Percentiles rank a stretch among this genome's conserved stretches.
These are phyloP conservation scores for Myiothlypis coronata DNA, from an alignment of 2,797 vertebrate species.

Conservation along the genomic window DNA sequence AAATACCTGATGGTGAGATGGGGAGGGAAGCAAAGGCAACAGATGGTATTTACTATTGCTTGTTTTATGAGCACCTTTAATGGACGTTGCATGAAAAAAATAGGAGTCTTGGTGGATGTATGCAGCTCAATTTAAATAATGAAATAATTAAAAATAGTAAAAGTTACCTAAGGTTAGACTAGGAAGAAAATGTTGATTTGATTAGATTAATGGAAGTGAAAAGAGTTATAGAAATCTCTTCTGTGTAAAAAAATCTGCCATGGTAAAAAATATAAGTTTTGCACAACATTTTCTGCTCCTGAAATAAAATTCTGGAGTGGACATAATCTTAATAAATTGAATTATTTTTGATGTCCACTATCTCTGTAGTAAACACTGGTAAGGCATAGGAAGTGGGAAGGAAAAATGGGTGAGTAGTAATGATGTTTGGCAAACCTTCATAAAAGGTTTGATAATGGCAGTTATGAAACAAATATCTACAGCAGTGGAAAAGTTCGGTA, in stretches of 20 bases:
- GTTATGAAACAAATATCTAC: not conserved
- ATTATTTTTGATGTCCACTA: not conserved
- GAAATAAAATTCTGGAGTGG: not conserved
- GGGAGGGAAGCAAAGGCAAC: not conserved
- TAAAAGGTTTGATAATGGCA: not conserved
- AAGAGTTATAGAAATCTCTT: not conserved
- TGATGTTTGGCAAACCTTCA: not conserved
- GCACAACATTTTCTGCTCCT: not conserved
- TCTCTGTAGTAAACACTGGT: not conserved
- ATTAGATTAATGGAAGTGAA: not conserved
- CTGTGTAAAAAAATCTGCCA: not conserved
- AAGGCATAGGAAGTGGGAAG: not conserved
- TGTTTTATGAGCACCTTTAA: not conserved
- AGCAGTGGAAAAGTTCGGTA: not conserved
- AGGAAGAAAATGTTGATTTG: not conserved
- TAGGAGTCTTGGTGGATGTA: not conserved
- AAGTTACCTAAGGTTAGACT: not conserved
- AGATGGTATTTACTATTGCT: not conserved
- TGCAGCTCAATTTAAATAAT: not conserved
- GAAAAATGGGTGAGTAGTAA: not conserved
- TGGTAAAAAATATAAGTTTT: not conserved
- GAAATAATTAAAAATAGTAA: not conserved
- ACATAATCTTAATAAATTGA: not conserved
- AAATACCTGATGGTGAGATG: not conserved
- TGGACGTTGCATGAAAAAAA: not conserved